Conservation (phyloP, 2,113 vertebrate genomes). For the Mionectes macconnelli region DNA sequence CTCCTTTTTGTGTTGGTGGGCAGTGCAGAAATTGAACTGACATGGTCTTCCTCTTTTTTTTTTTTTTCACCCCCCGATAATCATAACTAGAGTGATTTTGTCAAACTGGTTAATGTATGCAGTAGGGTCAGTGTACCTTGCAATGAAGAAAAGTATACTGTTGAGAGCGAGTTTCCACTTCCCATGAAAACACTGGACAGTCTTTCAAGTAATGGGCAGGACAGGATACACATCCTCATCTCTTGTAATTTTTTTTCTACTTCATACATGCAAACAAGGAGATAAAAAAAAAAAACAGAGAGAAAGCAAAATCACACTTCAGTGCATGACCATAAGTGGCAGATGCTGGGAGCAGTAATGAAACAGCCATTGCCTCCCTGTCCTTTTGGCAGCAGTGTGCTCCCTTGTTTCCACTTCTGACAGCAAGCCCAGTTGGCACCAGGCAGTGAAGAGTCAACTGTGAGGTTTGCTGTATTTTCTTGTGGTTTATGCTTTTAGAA, state of each 20-base stretch:
- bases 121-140: too few species aligned
- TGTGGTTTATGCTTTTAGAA: neutral
- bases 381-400: neutral
- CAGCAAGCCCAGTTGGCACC: neutral
- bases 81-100: neutral
- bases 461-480: neutral
- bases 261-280: neutral
- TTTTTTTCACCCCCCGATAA: neutral
- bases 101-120: neutral
- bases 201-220: neutral
- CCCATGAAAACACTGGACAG: neutral
- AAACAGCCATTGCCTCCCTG: neutral
- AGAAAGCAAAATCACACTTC: neutral
- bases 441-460: neutral
- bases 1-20: neutral
- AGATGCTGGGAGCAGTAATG: neutral
- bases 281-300: neutral
- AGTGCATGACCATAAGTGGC: neutral
- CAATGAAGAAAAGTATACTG: neutral
- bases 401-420: neutral
- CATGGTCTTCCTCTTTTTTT: neutral
- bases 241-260: neutral
- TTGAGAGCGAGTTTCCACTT: neutral
- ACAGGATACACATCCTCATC: neutral
- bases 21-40: neutral